Percentiles rank a stretch among this genome's conserved stretches.
Conservation (phyloP, 2,113 vertebrate species). For the Cinclus mexicanus region DNA sequence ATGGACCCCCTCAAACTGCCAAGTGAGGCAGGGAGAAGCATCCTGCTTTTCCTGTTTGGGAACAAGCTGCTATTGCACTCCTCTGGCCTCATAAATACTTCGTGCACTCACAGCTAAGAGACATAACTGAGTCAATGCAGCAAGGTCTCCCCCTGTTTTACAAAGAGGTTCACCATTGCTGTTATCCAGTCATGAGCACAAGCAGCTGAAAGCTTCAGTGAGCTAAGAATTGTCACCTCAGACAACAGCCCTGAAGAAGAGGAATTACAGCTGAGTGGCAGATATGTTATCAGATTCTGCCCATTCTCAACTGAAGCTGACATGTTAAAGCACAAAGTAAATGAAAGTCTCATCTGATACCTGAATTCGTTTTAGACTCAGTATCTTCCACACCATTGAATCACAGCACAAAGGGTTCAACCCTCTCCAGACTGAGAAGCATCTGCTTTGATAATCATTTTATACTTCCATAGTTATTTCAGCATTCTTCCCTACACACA, state of each 20-base stretch:
- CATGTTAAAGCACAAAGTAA: background rate
- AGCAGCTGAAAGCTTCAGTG: background rate
- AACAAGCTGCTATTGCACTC: background rate
- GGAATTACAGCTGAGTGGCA: background rate
- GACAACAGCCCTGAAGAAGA: background rate
- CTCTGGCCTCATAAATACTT: background rate
- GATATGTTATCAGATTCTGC: background rate
- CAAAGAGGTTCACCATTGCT: background rate
- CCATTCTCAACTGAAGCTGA: background rate
- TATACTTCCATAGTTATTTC: background rate
- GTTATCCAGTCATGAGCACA: background rate
- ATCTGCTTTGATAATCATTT: background rate
- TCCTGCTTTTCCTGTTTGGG: background rate
- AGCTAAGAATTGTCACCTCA: background rate
- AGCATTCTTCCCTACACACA: background rate
- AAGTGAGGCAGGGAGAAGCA: background rate
- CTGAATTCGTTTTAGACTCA: background rate
- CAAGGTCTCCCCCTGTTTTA: background rate
- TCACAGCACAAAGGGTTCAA: background rate
- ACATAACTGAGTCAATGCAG: background rate
- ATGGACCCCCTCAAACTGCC: background rate
- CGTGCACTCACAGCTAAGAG: background rate
- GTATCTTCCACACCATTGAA: background rate
- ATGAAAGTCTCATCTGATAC: background rate
- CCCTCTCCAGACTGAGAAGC: background rate